Evolutionary conservation across 1,140 invertebrate genomes (phyloP).

Genomic region (Zaprionus ornatus): DNA sequence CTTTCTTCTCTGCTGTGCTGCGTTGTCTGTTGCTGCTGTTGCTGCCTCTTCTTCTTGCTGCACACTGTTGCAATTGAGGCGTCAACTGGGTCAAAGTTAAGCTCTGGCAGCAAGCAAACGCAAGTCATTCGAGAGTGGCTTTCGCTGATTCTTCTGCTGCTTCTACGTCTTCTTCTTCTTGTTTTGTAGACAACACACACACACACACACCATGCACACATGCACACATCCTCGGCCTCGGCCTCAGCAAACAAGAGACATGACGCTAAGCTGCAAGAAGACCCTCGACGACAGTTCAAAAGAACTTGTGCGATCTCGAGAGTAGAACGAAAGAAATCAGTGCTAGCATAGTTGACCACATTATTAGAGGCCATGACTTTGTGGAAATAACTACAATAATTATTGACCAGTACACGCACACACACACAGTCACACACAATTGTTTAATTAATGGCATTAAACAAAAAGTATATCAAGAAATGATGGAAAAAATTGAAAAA

Average conservation of each 20-base stretch:
- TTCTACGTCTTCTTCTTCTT: slow-evolving; percentile 34
- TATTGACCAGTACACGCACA: slow-evolving; percentile 27
- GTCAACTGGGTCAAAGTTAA: slow-evolving; percentile 80
- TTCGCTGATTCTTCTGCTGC: slow-evolving; percentile 52
- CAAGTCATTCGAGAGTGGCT: slow-evolving; percentile 58
- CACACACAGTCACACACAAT: slow-evolving; percentile 33
- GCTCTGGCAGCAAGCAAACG: slow-evolving; percentile 44
- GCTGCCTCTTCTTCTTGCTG: slow-evolving; percentile 5
- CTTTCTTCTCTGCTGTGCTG: slow-evolving; percentile 23
- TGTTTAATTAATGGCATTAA: slow-evolving; percentile 75
- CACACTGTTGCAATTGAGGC: slow-evolving; percentile 63
- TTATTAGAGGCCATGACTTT: slow-evolving; percentile 72
- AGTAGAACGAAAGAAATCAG: slow-evolving; percentile 17
- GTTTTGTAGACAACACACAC: slow-evolving; percentile 22
- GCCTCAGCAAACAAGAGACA: slow-evolving; percentile 25
- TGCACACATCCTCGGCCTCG: not conserved
- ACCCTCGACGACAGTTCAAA: slow-evolving; percentile 31
- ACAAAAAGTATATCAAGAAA: slow-evolving; percentile 77
- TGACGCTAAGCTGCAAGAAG: slow-evolving; percentile 46
- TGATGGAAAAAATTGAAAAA: slow-evolving; percentile 63
- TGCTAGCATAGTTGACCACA: slow-evolving; percentile 26
- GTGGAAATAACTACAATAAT: slow-evolving; percentile 9
- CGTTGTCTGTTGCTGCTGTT: not conserved
- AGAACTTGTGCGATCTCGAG: slow-evolving; percentile 18
- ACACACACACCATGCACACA: not conserved